Conservation (phyloP, 2,888 invertebrate genomes). For the Colletes collaris region DNA sequence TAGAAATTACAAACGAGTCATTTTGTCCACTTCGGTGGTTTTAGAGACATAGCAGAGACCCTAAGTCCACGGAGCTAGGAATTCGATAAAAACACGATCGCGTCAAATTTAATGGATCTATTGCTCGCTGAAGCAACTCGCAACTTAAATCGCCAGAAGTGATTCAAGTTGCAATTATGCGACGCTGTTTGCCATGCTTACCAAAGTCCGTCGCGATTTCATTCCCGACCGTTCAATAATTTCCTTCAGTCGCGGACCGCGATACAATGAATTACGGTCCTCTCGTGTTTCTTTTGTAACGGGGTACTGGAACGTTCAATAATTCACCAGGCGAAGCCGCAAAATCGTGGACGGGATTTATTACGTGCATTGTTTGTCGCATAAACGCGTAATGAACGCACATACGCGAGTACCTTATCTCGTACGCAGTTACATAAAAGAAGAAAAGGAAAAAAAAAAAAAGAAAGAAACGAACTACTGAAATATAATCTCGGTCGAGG, state of each 20-base stretch:
- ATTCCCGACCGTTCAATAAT: background rate
- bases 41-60: too few relatives aligned
- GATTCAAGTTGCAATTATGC: background rate
- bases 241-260: background rate
- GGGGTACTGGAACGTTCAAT: background rate
- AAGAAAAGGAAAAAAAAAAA: constrained; percentile 2
- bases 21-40: too few relatives aligned
- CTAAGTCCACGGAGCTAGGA: too few relatives aligned
- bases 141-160: too few relatives aligned
- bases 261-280: constrained; percentile 13
- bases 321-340: constrained; percentile 16
- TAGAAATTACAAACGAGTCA: too few relatives aligned
- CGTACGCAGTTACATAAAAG: constrained; percentile 30
- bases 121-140: too few relatives aligned
- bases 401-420: constrained; percentile 47
- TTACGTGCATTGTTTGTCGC: constrained; percentile 13
- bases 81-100: too few relatives aligned
- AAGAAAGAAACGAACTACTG: constrained; percentile 18
- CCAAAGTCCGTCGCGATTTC: background rate
- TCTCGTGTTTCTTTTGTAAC: constrained; percentile 18
- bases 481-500: constrained; percentile 39
- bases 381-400: constrained; percentile 11
- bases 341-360: constrained; percentile 23
- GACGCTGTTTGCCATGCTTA: background rate
- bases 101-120: too few relatives aligned